These are phyloP conservation scores for Xiphophorus birchmanni DNA, from an alignment of 2,797 vertebrate genomes.

Conservation along the genomic window DNA sequence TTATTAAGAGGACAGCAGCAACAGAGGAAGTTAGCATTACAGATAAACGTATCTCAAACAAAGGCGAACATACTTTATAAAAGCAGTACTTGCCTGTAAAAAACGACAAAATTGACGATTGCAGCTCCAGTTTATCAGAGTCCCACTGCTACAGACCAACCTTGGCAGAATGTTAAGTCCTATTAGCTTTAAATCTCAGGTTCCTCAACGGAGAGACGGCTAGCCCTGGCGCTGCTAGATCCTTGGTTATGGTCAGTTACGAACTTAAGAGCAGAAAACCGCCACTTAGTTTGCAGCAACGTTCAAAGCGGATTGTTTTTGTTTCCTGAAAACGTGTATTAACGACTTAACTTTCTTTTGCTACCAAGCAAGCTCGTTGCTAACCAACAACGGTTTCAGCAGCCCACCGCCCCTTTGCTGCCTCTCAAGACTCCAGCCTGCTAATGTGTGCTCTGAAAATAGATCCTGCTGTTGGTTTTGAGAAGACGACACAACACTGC, in stretches of 20 bases:
- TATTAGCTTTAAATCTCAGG: slow-evolving; percentile 15
- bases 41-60: not conserved
- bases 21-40: slow-evolving; percentile 25
- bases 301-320: not conserved
- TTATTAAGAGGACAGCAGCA: not conserved
- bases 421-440: slow-evolving; percentile 62
- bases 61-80: not conserved
- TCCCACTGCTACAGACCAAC: slow-evolving; percentile 16
- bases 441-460: slow-evolving; percentile 35
- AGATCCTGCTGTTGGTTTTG: slow-evolving; percentile 31
- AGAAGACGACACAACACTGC: slow-evolving; percentile 10
- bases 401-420: slow-evolving; percentile 54
- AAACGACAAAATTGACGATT: slow-evolving; percentile 43
- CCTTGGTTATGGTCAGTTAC: slow-evolving; percentile 13
- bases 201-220: slow-evolving; percentile 26
- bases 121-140: slow-evolving; percentile 65
- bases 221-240: slow-evolving; percentile 48
- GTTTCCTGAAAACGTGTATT: not conserved
- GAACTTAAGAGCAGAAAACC: not conserved
- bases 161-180: slow-evolving; percentile 21
- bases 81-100: slow-evolving; percentile 54
- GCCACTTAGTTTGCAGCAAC: not conserved
- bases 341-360: not conserved
- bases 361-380: slow-evolving; percentile 11
- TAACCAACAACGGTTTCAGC: slow-evolving; percentile 29